phyloP scores from a whole-genome alignment of 2,113 vertebrate species.

The Seriola quinqueradiata region DNA sequence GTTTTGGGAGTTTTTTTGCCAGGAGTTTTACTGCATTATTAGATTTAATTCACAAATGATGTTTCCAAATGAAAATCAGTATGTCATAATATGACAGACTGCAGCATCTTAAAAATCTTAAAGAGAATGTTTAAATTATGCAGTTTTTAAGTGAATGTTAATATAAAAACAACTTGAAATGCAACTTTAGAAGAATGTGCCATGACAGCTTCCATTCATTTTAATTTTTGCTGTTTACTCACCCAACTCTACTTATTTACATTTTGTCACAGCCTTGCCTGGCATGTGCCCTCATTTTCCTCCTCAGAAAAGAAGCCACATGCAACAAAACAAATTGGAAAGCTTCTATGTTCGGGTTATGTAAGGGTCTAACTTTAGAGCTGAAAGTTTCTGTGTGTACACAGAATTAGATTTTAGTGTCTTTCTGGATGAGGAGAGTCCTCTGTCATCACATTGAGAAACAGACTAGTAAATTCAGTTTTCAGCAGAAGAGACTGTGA shows the following conservation, averaged over 20 bases:
- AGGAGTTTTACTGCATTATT: background rate
- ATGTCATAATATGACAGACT: background rate
- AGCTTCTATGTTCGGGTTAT: slow-evolving; percentile 10
- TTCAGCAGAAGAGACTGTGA: background rate
- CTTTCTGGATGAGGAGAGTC: slow-evolving; percentile 6
- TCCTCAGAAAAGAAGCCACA: slow-evolving; percentile 25
- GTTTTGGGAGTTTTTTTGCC: background rate
- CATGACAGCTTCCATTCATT: background rate
- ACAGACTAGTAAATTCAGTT: slow-evolving; percentile 4
- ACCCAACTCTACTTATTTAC: background rate
- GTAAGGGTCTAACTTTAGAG: slow-evolving; percentile 48
- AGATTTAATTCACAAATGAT: background rate
- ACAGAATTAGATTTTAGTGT: slow-evolving; percentile 9
- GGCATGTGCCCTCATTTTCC: slow-evolving; percentile 9
- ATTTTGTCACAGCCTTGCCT: slow-evolving; percentile 6
- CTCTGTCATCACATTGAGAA: slow-evolving; percentile 16
- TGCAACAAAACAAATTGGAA: slow-evolving; percentile 35
- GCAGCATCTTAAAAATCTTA: background rate
- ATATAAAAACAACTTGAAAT: background rate
- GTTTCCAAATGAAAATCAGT: background rate
- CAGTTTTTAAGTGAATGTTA: background rate
- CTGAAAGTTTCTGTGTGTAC: slow-evolving; percentile 14
- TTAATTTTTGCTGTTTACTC: background rate
- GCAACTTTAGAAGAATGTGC: background rate
- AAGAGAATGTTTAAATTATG: slow-evolving; percentile 1